Evolutionary conservation across 2,888 invertebrate species (phyloP).

Genomic region (Sympetrum striolatum): DNA sequence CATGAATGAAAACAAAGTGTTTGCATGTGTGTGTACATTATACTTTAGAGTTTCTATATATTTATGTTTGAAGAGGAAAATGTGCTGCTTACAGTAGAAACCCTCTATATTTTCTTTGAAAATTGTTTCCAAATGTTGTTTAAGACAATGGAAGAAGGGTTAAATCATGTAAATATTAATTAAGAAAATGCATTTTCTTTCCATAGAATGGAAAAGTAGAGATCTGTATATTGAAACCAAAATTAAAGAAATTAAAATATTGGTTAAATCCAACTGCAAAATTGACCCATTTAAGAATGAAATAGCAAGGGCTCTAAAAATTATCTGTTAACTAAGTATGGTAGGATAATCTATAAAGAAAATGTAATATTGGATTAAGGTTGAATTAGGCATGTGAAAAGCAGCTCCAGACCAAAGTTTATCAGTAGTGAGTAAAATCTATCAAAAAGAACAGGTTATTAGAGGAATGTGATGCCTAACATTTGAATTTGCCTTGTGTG

Average conservation of each 20-base stretch:
- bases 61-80: conserved; percentile 23
- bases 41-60: conserved; percentile 2
- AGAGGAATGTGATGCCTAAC: not conserved
- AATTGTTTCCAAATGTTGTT: not conserved
- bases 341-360: not conserved
- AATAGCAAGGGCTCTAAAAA: not conserved
- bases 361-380: not conserved
- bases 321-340: not conserved
- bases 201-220: not conserved
- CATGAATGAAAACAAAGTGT: conserved; percentile 5
- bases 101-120: conserved; percentile 14
- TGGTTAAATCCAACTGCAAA: not conserved
- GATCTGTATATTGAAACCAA: not conserved
- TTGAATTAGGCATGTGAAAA: not conserved
- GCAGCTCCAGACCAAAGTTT: not conserved
- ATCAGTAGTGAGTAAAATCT: not conserved
- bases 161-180: conserved; percentile 12
- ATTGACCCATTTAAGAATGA: not conserved
- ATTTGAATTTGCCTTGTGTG: not conserved
- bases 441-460: not conserved
- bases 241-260: not conserved
- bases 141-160: not conserved
- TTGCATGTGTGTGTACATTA: conserved; percentile 41
- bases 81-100: conserved; percentile 6
- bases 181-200: not conserved